Percentiles rank a stretch among this genome's conserved stretches.
phyloP scores from a whole-genome alignment of 2,797 vertebrate genomes.

The Phataginus tetradactyla region DNA sequence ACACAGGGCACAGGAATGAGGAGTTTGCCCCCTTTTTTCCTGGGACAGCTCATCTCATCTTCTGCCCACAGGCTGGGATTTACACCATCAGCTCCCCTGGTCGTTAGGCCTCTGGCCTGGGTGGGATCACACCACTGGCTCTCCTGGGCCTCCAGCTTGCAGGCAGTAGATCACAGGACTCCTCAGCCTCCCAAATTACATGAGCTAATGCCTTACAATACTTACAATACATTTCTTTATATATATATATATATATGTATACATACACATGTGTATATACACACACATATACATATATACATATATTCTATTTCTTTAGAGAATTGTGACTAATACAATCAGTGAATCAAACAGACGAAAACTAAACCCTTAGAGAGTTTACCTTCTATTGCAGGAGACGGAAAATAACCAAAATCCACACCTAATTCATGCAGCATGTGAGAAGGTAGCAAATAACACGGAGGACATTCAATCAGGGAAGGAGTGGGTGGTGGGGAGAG shows the following conservation, averaged over 20 bases:
- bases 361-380: background rate
- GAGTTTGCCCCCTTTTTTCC: background rate
- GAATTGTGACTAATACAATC: background rate
- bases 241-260: background rate
- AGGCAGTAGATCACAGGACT: background rate
- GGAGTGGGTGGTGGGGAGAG: rapidly evolving
- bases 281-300: background rate
- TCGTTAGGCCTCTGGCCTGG: background rate
- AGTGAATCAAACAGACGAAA: background rate
- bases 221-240: background rate
- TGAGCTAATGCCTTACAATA: background rate
- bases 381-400: background rate
- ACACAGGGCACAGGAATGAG: background rate
- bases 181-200: background rate
- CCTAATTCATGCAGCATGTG: background rate
- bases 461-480: background rate
- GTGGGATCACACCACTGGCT: background rate
- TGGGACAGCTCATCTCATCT: background rate
- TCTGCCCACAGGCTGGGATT: background rate
- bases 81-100: background rate
- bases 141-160: background rate
- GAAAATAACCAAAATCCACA: background rate
- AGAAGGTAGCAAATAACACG: rapidly evolving
- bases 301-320: background rate
- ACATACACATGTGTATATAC: background rate